Base-by-base conservation (phyloP, 2,888 invertebrate species). In the Nasonovia ribisnigri region DNA sequence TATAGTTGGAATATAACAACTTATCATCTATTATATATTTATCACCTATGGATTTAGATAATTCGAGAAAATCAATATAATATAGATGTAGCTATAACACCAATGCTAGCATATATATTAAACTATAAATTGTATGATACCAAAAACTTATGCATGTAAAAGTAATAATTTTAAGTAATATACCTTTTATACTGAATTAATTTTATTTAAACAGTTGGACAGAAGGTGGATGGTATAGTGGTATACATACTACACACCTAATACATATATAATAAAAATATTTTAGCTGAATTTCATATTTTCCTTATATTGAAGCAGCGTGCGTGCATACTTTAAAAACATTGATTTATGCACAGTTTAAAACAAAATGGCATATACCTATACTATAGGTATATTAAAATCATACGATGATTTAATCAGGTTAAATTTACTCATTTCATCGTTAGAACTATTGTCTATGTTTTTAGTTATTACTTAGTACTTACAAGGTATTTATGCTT, bases 121-220 rank as follows among this genome's bases (percentile, higher is more conserved):
- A n/a, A 67, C 20, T 36, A 16, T 0, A 16, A 5, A 24, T 36
- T n/a, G n/a, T n/a, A n/a, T n/a, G n/a, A 2, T 16, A 10, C 10
- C 3, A 51, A 51, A 11, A 87, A 87, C 48, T 48, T n/a, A n/a
- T n/a, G 36, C 3, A 48, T 46, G 6, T 36, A 57, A 54, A 57
- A 43, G 4, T 0, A 57, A 89, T 26, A 1, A 57, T 84, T 84
- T 54, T 42, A 54, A 54, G 51, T 54, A 43, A 36, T 88, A 36
- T 46, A 67, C n/a, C n/a, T n/a, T n/a, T 67, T 86, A 29, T 16
- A 6, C 29, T 57, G n/a, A 84, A 86, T 91, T 60, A 86, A 86
- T 90, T 57, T 48, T 92, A 92, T 92, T 92, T 92, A 92, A 87
- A 92, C 92, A 92, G 92, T 3, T 92, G 87, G 26, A 29, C 26